Base-by-base conservation (phyloP, 2,113 vertebrate species). In the Pteruthius melanotis region DNA sequence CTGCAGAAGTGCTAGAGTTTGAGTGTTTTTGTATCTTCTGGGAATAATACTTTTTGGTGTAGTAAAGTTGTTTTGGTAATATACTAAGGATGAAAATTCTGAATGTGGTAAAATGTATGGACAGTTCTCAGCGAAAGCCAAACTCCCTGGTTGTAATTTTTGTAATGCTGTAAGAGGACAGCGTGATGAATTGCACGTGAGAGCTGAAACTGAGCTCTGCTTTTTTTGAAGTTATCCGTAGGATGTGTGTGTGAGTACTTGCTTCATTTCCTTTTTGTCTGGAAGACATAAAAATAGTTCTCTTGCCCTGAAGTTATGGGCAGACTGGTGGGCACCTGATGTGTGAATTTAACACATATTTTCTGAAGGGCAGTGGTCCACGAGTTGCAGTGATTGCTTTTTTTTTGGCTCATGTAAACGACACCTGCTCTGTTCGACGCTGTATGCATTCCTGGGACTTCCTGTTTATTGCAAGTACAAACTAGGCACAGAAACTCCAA, bases 301-400 rank as follows among this genome's bases (percentile, higher is more conserved):
- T 42, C 11, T 75, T 78, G 15, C 39, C 23, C 56, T 87, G 72
- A 60, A 83, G 15, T 59, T 91, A 60, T 47, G 42, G 30, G 21
- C 40, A 72, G 64, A 26, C 28, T 79, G 24, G 27, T 83, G 65
- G 20, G 33, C 33, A 87, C 16, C 13, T 49, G 14, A 26, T 74
- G 10, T 39, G 52, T 65, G 59, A 61, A 45, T 78, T 53, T 74
- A 37, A 30, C 37, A 27, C 47, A n/a, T 33, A 12, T 44, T 33
- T 91, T 47, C 35, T 66, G 39, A 47, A 87, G 63, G n/a, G 35
- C 23, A 78, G 1, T 35, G 35, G 39, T 75, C 33, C 13, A 13
- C 0, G 1, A 71, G 7, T 52, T 0, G 0, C 42, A 40, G 33
- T 14, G 31, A 22, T 75, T 77, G 37, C 40, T 31, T 28, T 71